Percentiles rank a stretch among this genome's conserved stretches.
Conservation (phyloP, 2,888 invertebrate species). For the Epicampocera succincta region DNA sequence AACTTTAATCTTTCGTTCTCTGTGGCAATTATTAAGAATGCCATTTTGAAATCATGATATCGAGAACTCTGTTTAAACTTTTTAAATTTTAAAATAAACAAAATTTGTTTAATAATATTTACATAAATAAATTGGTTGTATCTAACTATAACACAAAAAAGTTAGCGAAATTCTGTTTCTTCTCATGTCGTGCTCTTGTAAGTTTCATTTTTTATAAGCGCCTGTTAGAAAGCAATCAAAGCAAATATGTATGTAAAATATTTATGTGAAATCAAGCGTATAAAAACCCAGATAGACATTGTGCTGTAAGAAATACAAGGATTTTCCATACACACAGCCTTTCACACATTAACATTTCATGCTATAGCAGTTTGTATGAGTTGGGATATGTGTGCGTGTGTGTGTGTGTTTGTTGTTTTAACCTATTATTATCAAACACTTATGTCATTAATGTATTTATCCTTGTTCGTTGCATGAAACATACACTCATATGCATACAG, state of each 20-base stretch:
- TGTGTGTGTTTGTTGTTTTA: slow-evolving; percentile 36
- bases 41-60: no score
- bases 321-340: slow-evolving; percentile 8
- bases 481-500: not conserved
- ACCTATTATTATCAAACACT: slow-evolving; percentile 64
- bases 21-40: no score
- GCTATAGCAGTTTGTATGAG: slow-evolving; percentile 21
- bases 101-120: no score
- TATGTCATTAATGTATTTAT: slow-evolving; percentile 67
- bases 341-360: slow-evolving; percentile 21
- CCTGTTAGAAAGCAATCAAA: slow-evolving; percentile 45
- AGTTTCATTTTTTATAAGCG: slow-evolving; percentile 15
- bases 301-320: slow-evolving; percentile 23
- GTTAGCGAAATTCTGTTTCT: not conserved
- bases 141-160: no score
- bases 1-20: no score
- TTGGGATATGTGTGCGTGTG: not conserved
- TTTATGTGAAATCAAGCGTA: slow-evolving; percentile 32
- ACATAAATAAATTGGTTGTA: no score
- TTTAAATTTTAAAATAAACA: no score
- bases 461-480: slow-evolving; percentile 52
- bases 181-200: slow-evolving; percentile 51
- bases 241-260: slow-evolving; percentile 6
- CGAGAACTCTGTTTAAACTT: no score
- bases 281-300: slow-evolving; percentile 3